phyloP scores from a whole-genome alignment of 1,140 invertebrate genomes.

The Caenorhabditis latens region DNA sequence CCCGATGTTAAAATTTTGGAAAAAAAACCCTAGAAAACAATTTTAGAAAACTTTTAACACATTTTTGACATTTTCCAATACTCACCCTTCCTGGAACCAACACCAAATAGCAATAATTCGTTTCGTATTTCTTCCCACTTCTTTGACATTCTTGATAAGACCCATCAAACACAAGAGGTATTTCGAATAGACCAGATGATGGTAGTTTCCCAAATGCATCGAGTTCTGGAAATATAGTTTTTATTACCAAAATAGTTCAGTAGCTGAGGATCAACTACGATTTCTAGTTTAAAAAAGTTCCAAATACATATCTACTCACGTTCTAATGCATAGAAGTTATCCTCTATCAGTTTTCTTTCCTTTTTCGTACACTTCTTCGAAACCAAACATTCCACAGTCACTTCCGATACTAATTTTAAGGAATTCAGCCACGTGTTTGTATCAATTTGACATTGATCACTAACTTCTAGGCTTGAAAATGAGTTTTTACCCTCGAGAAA shows the following conservation, averaged over 20 bases:
- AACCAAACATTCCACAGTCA: not conserved
- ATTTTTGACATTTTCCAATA: not conserved
- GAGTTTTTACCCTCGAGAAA: no score
- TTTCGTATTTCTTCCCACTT: conserved; percentile 18
- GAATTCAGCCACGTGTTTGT: conserved; percentile 16
- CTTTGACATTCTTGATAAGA: conserved; percentile 26
- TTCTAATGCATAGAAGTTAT: not conserved
- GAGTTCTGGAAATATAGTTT: not conserved
- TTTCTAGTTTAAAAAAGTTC: no score
- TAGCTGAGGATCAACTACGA: no score
- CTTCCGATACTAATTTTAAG: not conserved
- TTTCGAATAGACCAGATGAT: conserved; percentile 1
- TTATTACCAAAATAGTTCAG: no score
- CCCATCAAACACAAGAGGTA: conserved; percentile 21
- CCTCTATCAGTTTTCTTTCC: not conserved
- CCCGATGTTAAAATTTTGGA: no score
- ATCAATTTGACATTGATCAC: conserved; percentile 22
- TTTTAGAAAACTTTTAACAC: no score
- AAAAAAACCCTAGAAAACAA: no score
- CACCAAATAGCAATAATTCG: conserved; percentile 27
- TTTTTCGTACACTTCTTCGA: not conserved
- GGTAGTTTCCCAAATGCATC: conserved; percentile 24
- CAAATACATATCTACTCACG: not conserved
- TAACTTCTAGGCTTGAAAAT: not conserved
- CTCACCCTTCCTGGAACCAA: conserved; percentile 15